Evolutionary conservation across 2,113 vertebrate genomes (phyloP).

Genomic region (Lampris incognitus): DNA sequence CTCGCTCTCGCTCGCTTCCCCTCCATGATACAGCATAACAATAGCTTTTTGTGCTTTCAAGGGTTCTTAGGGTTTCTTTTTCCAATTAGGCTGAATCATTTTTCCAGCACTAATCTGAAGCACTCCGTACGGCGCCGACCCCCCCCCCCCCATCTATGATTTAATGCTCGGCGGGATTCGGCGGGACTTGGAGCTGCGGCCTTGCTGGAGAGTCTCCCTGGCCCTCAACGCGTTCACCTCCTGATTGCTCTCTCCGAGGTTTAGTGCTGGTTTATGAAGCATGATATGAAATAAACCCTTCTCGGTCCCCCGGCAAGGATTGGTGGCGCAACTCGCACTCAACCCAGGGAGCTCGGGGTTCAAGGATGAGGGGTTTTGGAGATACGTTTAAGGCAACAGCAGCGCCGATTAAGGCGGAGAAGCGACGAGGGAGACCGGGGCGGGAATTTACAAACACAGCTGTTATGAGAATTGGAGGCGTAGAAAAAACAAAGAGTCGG

Average conservation of each 20-base stretch:
- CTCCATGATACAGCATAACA: conserved; percentile 63
- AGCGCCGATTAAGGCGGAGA: neutral
- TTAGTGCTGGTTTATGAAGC: conserved; percentile 80
- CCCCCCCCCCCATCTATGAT: conserved; percentile 72
- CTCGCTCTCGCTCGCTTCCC: conserved; percentile 32
- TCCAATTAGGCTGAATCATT: conserved; percentile 77
- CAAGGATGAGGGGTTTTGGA: conserved; percentile 57
- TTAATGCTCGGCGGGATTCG: conserved; percentile 68
- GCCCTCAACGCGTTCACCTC: conserved; percentile 65
- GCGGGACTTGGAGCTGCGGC: conserved; percentile 53
- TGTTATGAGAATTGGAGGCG: conserved; percentile 27
- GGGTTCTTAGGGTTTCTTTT: conserved; percentile 69
- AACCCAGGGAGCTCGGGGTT: conserved; percentile 46
- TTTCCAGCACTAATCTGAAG: conserved; percentile 72
- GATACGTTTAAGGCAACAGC: conserved; percentile 45
- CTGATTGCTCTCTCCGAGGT: conserved; percentile 70
- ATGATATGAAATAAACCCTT: conserved; percentile 79
- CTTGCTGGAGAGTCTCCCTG: conserved; percentile 56
- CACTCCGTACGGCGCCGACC: conserved; percentile 45
- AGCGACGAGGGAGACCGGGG: conserved; percentile 17
- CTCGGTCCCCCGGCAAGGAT: conserved; percentile 65
- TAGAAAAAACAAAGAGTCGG: conserved; percentile 21
- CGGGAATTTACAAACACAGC: conserved; percentile 35
- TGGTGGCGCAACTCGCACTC: conserved; percentile 57
- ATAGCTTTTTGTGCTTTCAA: conserved; percentile 57